Base-by-base conservation (phyloP, 2,797 vertebrate species). In the Meriones psammophilus region DNA sequence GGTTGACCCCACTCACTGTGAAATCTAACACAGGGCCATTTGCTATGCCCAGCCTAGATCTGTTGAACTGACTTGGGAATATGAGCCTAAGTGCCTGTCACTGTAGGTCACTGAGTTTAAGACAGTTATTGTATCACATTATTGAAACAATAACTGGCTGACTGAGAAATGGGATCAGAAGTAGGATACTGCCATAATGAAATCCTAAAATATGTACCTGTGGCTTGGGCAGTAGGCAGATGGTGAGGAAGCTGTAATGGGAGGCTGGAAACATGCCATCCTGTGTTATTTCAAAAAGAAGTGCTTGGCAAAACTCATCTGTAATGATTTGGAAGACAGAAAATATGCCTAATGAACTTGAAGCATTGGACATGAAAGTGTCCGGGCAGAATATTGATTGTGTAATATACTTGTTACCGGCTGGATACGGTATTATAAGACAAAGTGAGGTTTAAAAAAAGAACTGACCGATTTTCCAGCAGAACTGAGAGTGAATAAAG, bases 301-400 rank as follows among this genome's bases (percentile, higher is more conserved):
- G 71, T 80, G 58, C 71, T 95, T 97, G 96, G 84, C 50, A 77
- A 97, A 95, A 93, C 36, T 88, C 84, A 86, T 83, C 79, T 89
- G 66, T 58, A 94, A 90, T 93, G 62, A 80, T 74, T 46, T 96
- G 74, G 42, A 93, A 92, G 87, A 94, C 88, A 96, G 93, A 88
- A 97, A 96, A 96, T 90, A 36, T 81, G 60, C 77, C 79, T 92
- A 84, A 96, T 94, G 92, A 93, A 96, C 90, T 92, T 89, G 77
- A 92, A 97, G 60, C 64, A 92, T 6, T 78, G 64, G 76, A 77
- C 64, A 94, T 92, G 84, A 86, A 93, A 90, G 54, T 73, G 22
- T 92, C 84, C 54, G 10, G 62, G 69, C 69, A 97, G 74, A 92
- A 92, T 86, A 24, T 14, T 71, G 66, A 85, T 77, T 33, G 54